phyloP scores from a whole-genome alignment of 2,113 vertebrate genomes.

The Vulpes lagopus region DNA sequence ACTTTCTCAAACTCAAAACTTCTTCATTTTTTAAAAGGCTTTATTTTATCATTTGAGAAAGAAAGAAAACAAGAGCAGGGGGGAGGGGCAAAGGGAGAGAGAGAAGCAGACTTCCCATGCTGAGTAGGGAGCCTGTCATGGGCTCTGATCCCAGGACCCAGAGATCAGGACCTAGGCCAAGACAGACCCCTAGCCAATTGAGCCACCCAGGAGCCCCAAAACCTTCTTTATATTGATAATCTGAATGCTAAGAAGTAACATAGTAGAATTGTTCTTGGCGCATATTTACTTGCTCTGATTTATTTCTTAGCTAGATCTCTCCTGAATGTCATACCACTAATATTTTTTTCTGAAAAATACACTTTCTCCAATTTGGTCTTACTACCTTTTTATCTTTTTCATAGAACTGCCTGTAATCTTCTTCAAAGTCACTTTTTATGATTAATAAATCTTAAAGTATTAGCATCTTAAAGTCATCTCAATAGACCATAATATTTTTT shows the following conservation, averaged over 20 bases:
- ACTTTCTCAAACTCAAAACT: background rate
- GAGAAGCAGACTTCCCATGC: no score
- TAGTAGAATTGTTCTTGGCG: background rate
- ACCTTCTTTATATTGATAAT: background rate
- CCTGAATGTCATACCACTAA: background rate
- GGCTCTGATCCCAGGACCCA: background rate
- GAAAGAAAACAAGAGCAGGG: no score
- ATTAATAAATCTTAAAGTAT: background rate
- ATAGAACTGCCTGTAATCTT: background rate
- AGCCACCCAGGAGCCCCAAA: background rate
- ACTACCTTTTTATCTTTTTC: background rate
- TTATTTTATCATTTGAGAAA: no score
- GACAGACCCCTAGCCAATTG: background rate
- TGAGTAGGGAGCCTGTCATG: background rate
- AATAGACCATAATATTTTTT: background rate
- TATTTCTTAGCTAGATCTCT: background rate
- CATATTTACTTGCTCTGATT: background rate
- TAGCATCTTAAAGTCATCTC: background rate
- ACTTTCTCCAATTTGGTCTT: background rate
- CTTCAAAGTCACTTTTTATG: background rate
- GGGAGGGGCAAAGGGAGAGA: no score
- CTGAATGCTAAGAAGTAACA: background rate
- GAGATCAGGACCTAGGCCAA: background rate
- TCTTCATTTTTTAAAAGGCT: no score
- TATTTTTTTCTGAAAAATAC: constrained; percentile 29